Conservation (phyloP, 2,113 vertebrate genomes). For the Gallinago undulata region DNA sequence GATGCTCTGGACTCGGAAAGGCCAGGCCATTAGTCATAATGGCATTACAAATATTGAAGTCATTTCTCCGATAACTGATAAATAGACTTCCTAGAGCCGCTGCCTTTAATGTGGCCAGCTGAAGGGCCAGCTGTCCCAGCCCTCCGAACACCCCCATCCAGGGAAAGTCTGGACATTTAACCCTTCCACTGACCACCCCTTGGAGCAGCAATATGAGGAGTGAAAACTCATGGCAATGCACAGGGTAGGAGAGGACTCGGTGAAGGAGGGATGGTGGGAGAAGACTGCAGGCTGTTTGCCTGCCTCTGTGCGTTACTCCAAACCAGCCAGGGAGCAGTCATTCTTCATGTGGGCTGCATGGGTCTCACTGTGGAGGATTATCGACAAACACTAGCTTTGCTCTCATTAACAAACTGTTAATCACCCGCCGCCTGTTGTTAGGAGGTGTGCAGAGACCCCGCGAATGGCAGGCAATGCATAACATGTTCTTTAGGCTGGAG, state of each 20-base stretch:
- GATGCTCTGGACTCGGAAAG: not conserved
- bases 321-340: not conserved
- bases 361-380: not conserved
- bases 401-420: conserved; percentile 8
- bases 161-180: not conserved
- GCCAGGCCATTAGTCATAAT: not conserved
- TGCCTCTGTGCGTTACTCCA: not conserved
- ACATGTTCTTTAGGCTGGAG: not conserved
- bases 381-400: not conserved
- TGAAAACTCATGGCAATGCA: accelerated
- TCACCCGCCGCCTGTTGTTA: not conserved
- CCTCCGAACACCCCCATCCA: not conserved
- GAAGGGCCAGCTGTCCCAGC: not conserved
- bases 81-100: not conserved
- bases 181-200: not conserved
- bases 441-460: not conserved
- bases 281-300: not conserved
- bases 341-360: not conserved
- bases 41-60: not conserved
- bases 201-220: not conserved
- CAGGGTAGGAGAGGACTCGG: not conserved
- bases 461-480: not conserved
- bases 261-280: not conserved
- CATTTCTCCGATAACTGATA: not conserved
- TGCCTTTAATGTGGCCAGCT: not conserved